Evolutionary conservation across 2,113 vertebrate species (phyloP).

Genomic region (Eurypyga helias): DNA sequence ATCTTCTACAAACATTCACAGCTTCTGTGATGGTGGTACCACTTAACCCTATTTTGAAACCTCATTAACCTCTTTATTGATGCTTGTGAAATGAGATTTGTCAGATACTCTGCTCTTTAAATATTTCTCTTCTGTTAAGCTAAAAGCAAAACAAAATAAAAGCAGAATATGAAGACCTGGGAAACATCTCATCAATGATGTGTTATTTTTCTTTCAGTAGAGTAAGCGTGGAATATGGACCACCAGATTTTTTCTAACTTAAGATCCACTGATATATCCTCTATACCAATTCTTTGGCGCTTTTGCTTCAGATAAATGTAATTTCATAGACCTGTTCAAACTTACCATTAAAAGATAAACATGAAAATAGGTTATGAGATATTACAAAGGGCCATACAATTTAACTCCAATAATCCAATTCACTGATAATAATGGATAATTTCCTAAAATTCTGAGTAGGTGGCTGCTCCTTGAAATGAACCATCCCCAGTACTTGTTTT

Average conservation of each 20-base stretch:
- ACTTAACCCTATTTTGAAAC: conserved; percentile 67
- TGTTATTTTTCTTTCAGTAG: background rate
- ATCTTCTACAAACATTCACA: conserved; percentile 59
- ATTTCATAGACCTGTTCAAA: background rate
- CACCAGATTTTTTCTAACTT: background rate
- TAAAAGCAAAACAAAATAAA: conserved; percentile 57
- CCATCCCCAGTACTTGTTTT: background rate
- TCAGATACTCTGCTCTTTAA: conserved; percentile 33
- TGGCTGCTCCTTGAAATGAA: background rate
- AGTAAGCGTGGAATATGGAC: background rate
- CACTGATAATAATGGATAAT: background rate
- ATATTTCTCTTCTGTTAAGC: conserved; percentile 48
- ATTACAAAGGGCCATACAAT: background rate
- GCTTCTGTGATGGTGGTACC: conserved; percentile 48
- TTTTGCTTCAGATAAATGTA: background rate
- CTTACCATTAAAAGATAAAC: background rate
- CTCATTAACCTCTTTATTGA: conserved; percentile 70
- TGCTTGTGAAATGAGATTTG: conserved; percentile 65
- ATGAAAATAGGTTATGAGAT: background rate
- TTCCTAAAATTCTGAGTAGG: background rate
- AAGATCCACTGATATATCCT: background rate
- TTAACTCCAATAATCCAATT: background rate
- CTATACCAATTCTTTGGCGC: background rate
- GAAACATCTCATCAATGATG: conserved; percentile 16
- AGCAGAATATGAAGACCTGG: conserved; percentile 16